Percentiles rank a stretch among this genome's conserved stretches.
Evolutionary conservation across 1,140 invertebrate species (phyloP).

Genomic region (Drosophila kohkoa): DNA sequence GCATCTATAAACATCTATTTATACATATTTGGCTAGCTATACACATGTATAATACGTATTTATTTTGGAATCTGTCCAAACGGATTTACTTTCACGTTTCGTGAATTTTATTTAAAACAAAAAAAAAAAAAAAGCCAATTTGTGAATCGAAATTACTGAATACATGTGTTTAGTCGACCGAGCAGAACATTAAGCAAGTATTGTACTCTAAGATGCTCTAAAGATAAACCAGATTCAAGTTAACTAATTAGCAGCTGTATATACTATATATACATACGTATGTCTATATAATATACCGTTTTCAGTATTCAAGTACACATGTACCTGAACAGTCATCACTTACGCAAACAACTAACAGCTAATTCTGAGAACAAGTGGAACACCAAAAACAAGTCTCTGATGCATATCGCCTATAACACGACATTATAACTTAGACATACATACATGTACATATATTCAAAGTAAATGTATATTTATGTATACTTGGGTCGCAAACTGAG

Average conservation of each 20-base stretch:
- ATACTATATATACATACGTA: background rate
- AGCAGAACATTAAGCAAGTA: background rate
- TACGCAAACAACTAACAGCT: conserved; percentile 16
- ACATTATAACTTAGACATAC: conserved; percentile 34
- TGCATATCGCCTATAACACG: conserved; percentile 4
- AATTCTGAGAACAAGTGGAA: background rate
- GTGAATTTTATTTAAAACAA: conserved; percentile 3
- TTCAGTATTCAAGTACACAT: background rate
- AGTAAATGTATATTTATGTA: conserved; percentile 32
- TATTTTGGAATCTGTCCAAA: conserved; percentile 34
- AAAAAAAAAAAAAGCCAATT: background rate
- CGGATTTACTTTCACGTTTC: conserved; percentile 20
- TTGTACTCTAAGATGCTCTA: background rate
- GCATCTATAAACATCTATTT: conserved; percentile 29
- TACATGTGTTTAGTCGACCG: background rate
- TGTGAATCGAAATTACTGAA: conserved; percentile 4
- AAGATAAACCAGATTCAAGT: conserved; percentile 10
- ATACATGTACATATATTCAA: background rate
- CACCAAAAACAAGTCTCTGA: background rate
- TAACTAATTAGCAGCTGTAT: conserved; percentile 4
- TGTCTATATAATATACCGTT: background rate
- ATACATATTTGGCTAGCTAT: conserved; percentile 6
- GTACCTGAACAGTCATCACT: conserved; percentile 29
- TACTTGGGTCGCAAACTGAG: conserved; percentile 1
- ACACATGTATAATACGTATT: background rate